Evolutionary conservation across 2,797 vertebrate genomes (phyloP), one percentile per base, ranked within the genome.

Genomic region (Geotria australis): DNA sequence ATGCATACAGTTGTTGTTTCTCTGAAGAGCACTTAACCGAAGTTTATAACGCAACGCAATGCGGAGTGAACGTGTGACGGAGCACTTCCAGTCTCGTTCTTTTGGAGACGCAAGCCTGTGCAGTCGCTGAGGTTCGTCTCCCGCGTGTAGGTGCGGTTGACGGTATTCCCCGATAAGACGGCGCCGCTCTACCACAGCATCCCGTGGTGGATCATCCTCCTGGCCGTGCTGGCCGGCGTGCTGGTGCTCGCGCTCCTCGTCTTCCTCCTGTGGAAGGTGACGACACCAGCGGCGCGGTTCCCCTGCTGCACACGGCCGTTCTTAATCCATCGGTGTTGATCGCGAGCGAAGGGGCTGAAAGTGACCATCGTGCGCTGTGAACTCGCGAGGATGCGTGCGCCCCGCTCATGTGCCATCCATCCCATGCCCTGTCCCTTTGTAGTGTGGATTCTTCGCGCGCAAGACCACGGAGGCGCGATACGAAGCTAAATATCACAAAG

Each of bases 391-490:
- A 38, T 38, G 24, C 38, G 24, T 24, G 24, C 24, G 24, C 38
- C 24, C 24, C 38, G 24, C 24, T 38, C 24, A 38, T 38, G 24
- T 38, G 24, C 24, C 51, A 64, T 57, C 60, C 57, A 58, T 62
- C 47, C 51, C 60, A 57, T 61, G 59, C 59, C 77, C 80, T 83
- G 73, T 80, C 79, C 80, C 75, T 68, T 77, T 78, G 69, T 81
- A 98, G 91, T 96, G 86, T 71, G 89, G 89, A 70, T 98, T 98
- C 85, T 96, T 98, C 91, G 91, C 81, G 80, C 85, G 83, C 79
- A 73, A 75, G 73, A 74, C 80, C 71, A 85, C 85, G 85, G 81
- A 85, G 11, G 46, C 48, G 74, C 77, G 86, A 66, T 84, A 76
- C 57, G 77, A 89, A 72, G 79, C 84, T 65, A 78, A 82, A 58